Evolutionary conservation across 2,797 vertebrate genomes (phyloP).

Genomic region (Acanthis flammea): DNA sequence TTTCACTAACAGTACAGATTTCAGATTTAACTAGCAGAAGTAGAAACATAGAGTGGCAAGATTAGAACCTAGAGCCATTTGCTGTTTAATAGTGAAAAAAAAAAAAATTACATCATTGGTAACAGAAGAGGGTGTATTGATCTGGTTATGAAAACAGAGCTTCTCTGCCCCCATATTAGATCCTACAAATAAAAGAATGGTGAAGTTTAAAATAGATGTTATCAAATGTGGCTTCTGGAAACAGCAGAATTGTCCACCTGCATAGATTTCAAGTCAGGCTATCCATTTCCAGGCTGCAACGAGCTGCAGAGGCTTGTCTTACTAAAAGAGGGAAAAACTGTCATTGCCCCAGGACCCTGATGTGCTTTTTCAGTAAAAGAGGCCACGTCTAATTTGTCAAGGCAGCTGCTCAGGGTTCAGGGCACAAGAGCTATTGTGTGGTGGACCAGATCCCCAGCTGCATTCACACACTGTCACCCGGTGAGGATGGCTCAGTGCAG

Average conservation of each 20-base stretch:
- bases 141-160: neutral
- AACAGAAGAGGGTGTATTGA: neutral
- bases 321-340: neutral
- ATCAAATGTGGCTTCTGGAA: neutral
- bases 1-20: neutral
- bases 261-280: neutral
- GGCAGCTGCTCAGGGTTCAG: constrained; percentile 4
- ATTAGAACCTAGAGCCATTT: neutral
- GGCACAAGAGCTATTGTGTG: neutral
- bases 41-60: neutral
- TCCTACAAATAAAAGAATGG: neutral
- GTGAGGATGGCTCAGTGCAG: neutral
- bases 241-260: neutral
- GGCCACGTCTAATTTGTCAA: constrained; percentile 34
- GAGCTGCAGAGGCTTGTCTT: neutral
- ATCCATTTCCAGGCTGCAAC: neutral
- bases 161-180: neutral
- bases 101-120: neutral
- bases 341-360: constrained; percentile 11
- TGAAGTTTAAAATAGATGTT: neutral
- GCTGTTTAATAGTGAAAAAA: neutral
- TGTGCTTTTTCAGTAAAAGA: constrained; percentile 33
- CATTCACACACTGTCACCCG: neutral
- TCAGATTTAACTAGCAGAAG: neutral
- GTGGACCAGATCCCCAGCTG: neutral